Evolutionary conservation across 1,140 invertebrate genomes (phyloP).

Genomic region (Drosophila nasuta): DNA sequence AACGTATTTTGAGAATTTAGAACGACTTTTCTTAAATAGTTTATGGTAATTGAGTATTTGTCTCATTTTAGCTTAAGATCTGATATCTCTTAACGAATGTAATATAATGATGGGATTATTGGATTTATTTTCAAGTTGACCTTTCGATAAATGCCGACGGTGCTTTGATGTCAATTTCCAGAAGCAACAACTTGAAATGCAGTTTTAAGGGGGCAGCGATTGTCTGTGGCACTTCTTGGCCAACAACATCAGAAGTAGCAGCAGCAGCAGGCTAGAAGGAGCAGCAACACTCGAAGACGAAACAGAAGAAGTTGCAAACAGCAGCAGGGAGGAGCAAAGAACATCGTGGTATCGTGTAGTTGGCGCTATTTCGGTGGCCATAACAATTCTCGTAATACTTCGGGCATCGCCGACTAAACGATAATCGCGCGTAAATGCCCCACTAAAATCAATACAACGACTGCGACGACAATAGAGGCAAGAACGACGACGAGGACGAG

Average conservation of each 20-base stretch:
- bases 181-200: slow-evolving; percentile 37
- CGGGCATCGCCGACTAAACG: slow-evolving; percentile 81
- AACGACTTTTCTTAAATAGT: neutral
- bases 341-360: slow-evolving; percentile 61
- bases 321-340: slow-evolving; percentile 12
- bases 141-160: slow-evolving; percentile 29
- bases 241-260: neutral
- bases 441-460: slow-evolving; percentile 81
- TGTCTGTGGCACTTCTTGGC: neutral
- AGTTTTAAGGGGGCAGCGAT: neutral
- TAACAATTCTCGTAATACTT: slow-evolving; percentile 83
- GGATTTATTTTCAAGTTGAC: slow-evolving; percentile 40
- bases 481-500: slow-evolving; percentile 20
- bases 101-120: slow-evolving; percentile 1
- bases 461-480: slow-evolving; percentile 51
- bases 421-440: slow-evolving; percentile 82
- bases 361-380: slow-evolving; percentile 75
- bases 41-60: neutral
- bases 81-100: neutral
- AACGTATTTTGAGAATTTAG: too few relatives aligned
- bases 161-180: slow-evolving; percentile 23
- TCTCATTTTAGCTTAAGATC: neutral
- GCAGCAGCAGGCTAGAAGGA: neutral
- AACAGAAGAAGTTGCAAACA: slow-evolving; percentile 5
- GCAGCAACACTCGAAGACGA: slow-evolving; percentile 38